Percentiles rank a stretch among this genome's conserved stretches.
These are phyloP conservation scores for Bostrychus sinensis DNA, from an alignment of 2,113 vertebrate genomes.

Conservation along the genomic window DNA sequence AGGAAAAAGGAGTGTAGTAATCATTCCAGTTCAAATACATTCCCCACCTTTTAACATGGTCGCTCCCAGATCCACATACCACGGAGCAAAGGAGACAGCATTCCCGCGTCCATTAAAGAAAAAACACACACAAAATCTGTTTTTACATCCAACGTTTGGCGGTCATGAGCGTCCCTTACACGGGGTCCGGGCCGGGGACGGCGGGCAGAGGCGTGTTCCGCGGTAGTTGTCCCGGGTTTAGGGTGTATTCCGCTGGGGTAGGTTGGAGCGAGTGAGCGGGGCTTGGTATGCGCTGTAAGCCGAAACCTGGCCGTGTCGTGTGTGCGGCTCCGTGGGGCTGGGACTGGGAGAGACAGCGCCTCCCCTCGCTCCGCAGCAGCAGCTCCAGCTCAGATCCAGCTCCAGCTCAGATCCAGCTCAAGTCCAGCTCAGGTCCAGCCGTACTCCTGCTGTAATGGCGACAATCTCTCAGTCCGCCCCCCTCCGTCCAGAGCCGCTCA, in stretches of 20 bases:
- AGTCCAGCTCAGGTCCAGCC: too few relatives aligned
- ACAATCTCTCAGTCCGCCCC: too few relatives aligned
- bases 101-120: slow-evolving; percentile 52
- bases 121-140: slow-evolving; percentile 27
- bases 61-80: slow-evolving; percentile 82
- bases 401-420: too few relatives aligned
- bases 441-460: too few relatives aligned
- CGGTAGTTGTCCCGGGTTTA: not conserved
- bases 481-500: not conserved
- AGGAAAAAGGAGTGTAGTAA: slow-evolving; percentile 29
- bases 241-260: slow-evolving; percentile 17
- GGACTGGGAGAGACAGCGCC: slow-evolving; percentile 37
- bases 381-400: slow-evolving; percentile 64
- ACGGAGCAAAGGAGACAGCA: slow-evolving; percentile 72
- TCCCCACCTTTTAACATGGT: slow-evolving; percentile 85
- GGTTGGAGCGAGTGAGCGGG: slow-evolving; percentile 38
- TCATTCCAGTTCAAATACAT: slow-evolving; percentile 61
- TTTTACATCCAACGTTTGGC: slow-evolving; percentile 21
- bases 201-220: not conserved
- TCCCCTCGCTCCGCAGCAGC: slow-evolving; percentile 68
- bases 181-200: not conserved
- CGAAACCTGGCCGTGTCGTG: slow-evolving; percentile 67
- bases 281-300: slow-evolving; percentile 72
- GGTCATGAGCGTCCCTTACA: not conserved
- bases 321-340: too few relatives aligned